These are phyloP conservation scores for Cavia porcellus DNA, from an alignment of 2,113 vertebrate genomes.

Conservation along the genomic window DNA sequence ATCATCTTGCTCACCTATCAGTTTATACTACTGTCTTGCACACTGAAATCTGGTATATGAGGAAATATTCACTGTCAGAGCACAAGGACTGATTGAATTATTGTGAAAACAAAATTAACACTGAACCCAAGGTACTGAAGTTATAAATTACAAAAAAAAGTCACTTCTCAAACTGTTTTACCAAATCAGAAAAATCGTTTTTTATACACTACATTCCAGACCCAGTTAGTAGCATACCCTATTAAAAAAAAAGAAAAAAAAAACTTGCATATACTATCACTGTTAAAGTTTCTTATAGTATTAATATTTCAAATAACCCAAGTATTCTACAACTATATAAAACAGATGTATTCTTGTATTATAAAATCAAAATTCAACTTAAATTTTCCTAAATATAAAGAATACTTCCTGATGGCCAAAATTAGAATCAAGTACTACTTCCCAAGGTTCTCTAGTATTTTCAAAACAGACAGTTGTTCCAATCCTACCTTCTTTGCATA, in stretches of 20 bases:
- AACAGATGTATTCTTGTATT: neutral
- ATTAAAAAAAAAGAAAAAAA: neutral
- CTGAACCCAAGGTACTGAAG: conserved; percentile 1
- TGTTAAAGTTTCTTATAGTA: conserved; percentile 16
- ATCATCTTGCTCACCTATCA: conserved; percentile 36
- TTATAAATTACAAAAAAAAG: conserved; percentile 33
- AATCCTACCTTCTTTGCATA: neutral
- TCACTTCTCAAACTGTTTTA: conserved; percentile 6
- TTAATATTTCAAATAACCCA: conserved; percentile 2
- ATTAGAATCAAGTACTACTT: neutral
- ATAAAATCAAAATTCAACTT: conserved; percentile 38
- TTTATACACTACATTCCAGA: conserved; percentile 36
- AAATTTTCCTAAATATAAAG: neutral
- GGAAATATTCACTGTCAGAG: conserved; percentile 41
- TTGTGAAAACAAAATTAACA: conserved; percentile 56
- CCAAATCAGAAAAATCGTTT: conserved; percentile 40
- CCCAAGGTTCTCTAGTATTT: neutral
- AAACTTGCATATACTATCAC: neutral
- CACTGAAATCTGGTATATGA: conserved; percentile 41
- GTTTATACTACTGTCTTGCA: conserved; percentile 47
- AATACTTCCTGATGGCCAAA: neutral
- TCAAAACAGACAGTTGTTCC: neutral
- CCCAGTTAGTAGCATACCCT: neutral
- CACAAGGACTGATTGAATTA: conserved; percentile 31
- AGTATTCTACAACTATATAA: conserved; percentile 36